Percentiles rank a stretch among this genome's conserved stretches.
Conservation (phyloP, 92 coral and sea anemone genomes). For the Phenganax subtilis region DNA sequence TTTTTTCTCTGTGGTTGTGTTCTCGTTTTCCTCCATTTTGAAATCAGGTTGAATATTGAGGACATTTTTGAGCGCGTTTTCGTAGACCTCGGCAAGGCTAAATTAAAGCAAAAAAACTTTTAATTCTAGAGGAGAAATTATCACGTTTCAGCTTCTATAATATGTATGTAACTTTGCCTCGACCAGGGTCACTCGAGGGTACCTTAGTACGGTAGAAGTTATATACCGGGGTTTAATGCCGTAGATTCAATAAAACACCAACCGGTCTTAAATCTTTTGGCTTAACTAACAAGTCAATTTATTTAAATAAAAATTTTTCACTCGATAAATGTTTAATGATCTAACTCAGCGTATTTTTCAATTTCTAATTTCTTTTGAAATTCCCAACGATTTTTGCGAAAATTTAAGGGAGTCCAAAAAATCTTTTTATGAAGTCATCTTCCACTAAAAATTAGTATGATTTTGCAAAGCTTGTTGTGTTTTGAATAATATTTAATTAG, state of each 20-base stretch:
- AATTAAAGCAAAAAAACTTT: constrained; percentile 4
- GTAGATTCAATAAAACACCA: not conserved
- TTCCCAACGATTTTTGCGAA: not conserved
- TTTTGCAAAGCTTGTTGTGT: not conserved
- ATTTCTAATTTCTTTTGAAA: not conserved
- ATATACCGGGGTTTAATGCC: not conserved
- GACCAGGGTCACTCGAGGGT: not conserved
- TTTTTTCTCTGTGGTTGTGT: not conserved
- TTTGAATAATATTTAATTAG: constrained; percentile 21
- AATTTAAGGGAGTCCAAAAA: too few relatives aligned
- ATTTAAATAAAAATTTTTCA: not conserved
- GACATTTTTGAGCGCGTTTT: constrained; percentile 75
- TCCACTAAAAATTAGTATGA: constrained; percentile 3
- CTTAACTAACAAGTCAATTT: constrained; percentile 19
- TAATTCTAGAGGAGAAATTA: not conserved
- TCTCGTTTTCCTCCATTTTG: constrained; percentile 56
- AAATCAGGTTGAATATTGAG: constrained; percentile 67
- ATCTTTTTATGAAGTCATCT: not conserved
- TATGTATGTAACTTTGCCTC: not conserved
- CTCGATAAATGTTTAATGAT: constrained; percentile 18
- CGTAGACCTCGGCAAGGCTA: constrained; percentile 85
- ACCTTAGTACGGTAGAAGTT: not conserved
- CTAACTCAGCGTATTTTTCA: not conserved
- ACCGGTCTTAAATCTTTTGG: not conserved
- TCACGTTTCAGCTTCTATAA: too few relatives aligned